Evolutionary conservation across 2,797 vertebrate species (phyloP).

Genomic region (Cygnus olor): DNA sequence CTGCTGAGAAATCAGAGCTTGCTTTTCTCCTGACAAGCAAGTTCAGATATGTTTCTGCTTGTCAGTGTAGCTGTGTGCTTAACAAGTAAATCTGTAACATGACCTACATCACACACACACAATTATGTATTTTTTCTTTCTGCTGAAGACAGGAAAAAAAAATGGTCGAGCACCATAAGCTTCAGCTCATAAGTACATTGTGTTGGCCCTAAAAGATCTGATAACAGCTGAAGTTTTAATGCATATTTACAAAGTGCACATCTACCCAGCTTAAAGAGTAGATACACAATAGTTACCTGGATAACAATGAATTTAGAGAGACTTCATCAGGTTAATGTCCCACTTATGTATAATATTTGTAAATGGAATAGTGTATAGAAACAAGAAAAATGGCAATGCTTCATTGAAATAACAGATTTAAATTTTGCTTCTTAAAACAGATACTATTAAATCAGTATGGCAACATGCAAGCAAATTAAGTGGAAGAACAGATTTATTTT

Average conservation of each 20-base stretch:
- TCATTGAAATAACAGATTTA: conserved; percentile 58
- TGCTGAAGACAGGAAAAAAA: neutral
- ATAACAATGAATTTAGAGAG: neutral
- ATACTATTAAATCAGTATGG: neutral
- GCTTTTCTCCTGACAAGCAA: conserved; percentile 19
- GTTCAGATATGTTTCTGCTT: conserved; percentile 17
- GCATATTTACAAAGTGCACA: neutral
- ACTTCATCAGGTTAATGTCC: neutral
- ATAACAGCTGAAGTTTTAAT: conserved; percentile 2
- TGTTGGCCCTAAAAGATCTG: conserved; percentile 15
- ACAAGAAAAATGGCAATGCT: conserved; percentile 15
- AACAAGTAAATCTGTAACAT: neutral
- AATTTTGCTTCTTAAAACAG: neutral
- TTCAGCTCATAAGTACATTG: neutral
- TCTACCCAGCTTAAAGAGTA: neutral
- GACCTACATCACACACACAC: neutral
- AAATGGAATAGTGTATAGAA: neutral
- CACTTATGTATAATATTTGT: neutral
- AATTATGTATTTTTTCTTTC: neutral
- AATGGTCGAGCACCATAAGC: conserved; percentile 5
- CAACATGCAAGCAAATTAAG: neutral
- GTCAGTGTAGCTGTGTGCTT: neutral
- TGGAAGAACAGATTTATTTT: neutral
- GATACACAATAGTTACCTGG: neutral
- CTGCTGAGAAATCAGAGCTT: neutral